These are phyloP conservation scores for Heliothis peltigera DNA, from an alignment of 2,888 invertebrate species.

Conservation along the genomic window DNA sequence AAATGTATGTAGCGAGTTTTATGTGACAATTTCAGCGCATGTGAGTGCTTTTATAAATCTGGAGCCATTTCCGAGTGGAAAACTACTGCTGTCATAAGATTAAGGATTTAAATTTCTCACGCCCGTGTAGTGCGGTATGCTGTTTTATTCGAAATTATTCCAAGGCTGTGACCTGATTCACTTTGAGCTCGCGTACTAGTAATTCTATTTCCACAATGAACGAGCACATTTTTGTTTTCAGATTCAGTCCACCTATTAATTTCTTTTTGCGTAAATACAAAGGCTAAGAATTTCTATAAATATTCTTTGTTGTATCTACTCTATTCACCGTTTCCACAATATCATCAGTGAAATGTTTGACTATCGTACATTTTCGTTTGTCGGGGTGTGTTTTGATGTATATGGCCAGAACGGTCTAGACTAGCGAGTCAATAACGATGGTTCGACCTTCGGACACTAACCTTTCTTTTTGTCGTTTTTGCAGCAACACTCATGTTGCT, in stretches of 20 bases:
- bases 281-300: slow-evolving; percentile 20
- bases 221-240: slow-evolving; percentile 6
- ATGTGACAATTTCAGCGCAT: slow-evolving; percentile 39
- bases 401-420: slow-evolving; percentile 61
- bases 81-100: slow-evolving; percentile 49
- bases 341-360: slow-evolving; percentile 63
- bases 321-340: slow-evolving; percentile 16
- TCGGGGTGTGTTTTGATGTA: slow-evolving; percentile 49
- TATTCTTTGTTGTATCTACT: slow-evolving; percentile 15
- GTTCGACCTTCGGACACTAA: slow-evolving; percentile 65
- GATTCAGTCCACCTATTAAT: slow-evolving; percentile 36
- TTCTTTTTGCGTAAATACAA: slow-evolving; percentile 36
- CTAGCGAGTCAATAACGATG: slow-evolving; percentile 60
- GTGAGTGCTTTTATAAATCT: slow-evolving; percentile 51
- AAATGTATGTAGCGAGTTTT: slow-evolving; percentile 52
- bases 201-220: slow-evolving; percentile 35
- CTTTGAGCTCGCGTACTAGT: slow-evolving; percentile 41
- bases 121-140: slow-evolving; percentile 25
- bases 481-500: slow-evolving; percentile 34
- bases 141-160: slow-evolving; percentile 53
- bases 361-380: slow-evolving; percentile 55
- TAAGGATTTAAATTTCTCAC: slow-evolving; percentile 56
- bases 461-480: slow-evolving; percentile 59
- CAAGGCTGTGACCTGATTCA: slow-evolving; percentile 66
- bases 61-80: slow-evolving; percentile 54